Evolutionary conservation across 92 coral and sea anemone genomes (phyloP).

Genomic region (Galaxea fascicularis): DNA sequence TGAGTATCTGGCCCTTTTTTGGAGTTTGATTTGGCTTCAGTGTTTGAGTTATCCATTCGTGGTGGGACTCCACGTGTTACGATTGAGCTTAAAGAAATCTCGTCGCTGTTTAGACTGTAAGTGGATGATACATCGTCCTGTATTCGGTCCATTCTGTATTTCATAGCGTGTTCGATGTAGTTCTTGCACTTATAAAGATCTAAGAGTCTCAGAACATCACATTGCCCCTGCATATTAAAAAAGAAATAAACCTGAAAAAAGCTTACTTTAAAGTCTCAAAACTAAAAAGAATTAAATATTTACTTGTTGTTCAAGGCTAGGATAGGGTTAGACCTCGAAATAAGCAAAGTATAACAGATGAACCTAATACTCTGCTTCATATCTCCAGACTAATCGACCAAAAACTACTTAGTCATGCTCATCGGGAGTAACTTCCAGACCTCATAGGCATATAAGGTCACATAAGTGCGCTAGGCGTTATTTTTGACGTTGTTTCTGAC

Average conservation of each 20-base stretch:
- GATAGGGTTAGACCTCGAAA: too few relatives aligned
- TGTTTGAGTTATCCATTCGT: neutral
- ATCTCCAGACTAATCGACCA: too few relatives aligned
- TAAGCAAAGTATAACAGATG: too few relatives aligned
- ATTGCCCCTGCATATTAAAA: slow-evolving; percentile 74
- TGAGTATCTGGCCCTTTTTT: neutral
- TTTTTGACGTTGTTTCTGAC: too few relatives aligned
- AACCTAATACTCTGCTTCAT: too few relatives aligned
- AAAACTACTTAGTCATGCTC: too few relatives aligned
- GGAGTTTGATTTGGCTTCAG: neutral
- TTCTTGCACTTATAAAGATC: slow-evolving; percentile 84
- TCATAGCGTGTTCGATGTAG: slow-evolving; percentile 69
- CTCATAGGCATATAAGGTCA: too few relatives aligned
- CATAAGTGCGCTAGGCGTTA: too few relatives aligned
- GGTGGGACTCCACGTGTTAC: slow-evolving; percentile 2
- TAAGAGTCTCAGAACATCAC: slow-evolving; percentile 84
- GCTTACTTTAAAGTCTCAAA: neutral
- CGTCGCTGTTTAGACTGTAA: slow-evolving; percentile 3
- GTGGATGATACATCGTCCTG: slow-evolving; percentile 10
- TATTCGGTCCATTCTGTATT: slow-evolving; percentile 66
- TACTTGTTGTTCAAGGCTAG: too few relatives aligned
- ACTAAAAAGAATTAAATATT: too few relatives aligned
- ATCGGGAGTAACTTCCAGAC: too few relatives aligned
- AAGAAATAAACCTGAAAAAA: neutral
- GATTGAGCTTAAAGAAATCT: slow-evolving; percentile 37